Evolutionary conservation across 2,888 invertebrate species (phyloP), one percentile per base, ranked within the genome.

Genomic region (Sarcophaga variegata): DNA sequence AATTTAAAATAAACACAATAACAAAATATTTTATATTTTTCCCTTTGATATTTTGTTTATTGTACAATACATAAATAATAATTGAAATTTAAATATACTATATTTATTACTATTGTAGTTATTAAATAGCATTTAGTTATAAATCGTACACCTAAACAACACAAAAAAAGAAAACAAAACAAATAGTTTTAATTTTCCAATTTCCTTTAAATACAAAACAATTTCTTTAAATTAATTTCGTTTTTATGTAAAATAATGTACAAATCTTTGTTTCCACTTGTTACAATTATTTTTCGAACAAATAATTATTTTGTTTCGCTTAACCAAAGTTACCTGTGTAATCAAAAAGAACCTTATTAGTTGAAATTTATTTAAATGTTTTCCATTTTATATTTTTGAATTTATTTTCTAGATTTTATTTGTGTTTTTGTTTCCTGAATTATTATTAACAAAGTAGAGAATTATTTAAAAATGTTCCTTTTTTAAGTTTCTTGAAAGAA

Each of bases 301-400:
- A 54, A 54, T 14, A 14, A 17, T 14, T 0, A 71, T 84, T 81
- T 84, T 76, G 77, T 84, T 86, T 84, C 71, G 87, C 87, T 87
- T 85, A 70, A 87, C 84, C 81, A 87, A 84, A 87, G 87, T 87
- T 87, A 87, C 87, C 87, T 87, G 87, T 87, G 75, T 81, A 84
- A 87, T 84, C 75, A 78, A 81, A 87, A 81, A 76, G 72, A 84
- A 86, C 79, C 63, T 84, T 86, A 86, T 86, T 88, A 86, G 86
- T 86, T 88, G 66, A 87, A 88, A 86, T 82, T 69, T 78, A 37
- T 37, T 37, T 37, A 37, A 37, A 37, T 37, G 37, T 37, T 37
- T 37, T 37, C 37, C 37, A 37, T 37, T 37, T 37, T 10, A 37
- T 37, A 37, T 37, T 37, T 37, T 37, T 37, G 4, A 37, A 37